Percentiles rank a stretch among this genome's conserved stretches.
Conservation (phyloP, 2,888 invertebrate species). For the Conus canariensis region DNA sequence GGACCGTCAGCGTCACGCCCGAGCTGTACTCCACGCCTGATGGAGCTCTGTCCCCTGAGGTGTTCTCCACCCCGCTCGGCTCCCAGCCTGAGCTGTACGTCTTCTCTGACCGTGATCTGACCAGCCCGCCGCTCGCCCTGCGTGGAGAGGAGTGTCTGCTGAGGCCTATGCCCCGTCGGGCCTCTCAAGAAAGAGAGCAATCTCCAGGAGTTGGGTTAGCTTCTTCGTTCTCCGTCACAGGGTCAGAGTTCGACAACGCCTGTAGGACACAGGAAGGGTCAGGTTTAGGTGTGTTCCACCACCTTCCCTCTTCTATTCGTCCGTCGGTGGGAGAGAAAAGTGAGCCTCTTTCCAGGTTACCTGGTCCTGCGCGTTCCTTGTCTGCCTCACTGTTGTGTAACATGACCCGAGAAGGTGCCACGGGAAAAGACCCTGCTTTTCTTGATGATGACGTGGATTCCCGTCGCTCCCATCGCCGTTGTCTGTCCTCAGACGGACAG, state of each 20-base stretch:
- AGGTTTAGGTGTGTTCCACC: background rate
- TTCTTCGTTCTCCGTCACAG: background rate
- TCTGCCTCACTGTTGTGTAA: background rate
- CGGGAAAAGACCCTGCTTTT: background rate
- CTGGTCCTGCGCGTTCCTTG: background rate
- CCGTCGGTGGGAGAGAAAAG: background rate
- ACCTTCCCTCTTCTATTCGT: background rate
- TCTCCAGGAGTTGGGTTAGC: background rate
- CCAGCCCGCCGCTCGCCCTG: background rate
- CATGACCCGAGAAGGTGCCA: background rate
- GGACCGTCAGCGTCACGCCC: slow-evolving; percentile 12
- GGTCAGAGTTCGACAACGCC: background rate
- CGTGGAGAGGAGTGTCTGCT: background rate
- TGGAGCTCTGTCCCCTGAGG: slow-evolving; percentile 6
- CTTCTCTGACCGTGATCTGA: background rate
- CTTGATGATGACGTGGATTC: background rate
- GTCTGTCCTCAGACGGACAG: background rate
- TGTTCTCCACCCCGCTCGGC: slow-evolving; percentile 16
- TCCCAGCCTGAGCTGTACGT: slow-evolving; percentile 12
- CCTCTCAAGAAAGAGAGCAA: background rate
- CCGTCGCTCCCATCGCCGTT: background rate
- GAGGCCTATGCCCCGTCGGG: background rate
- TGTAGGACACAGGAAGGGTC: background rate
- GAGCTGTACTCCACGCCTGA: slow-evolving; percentile 22
- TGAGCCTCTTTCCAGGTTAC: background rate